Conservation (phyloP, 2,888 invertebrate species). For the Drosophila pseudotakahashii region DNA sequence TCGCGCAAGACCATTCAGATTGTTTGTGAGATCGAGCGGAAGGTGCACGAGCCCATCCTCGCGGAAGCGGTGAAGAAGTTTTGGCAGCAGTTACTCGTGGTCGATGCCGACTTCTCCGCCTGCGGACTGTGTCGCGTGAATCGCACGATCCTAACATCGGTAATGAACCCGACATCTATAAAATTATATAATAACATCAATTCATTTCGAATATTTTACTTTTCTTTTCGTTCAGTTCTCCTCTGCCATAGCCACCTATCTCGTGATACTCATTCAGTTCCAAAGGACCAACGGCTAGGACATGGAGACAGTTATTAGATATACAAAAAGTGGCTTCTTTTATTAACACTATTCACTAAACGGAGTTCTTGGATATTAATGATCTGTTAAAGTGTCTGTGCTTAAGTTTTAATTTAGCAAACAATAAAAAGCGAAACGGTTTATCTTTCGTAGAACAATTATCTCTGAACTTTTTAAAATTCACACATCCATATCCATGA, state of each 20-base stretch:
- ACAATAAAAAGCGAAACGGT: conserved; percentile 36
- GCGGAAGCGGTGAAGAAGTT: conserved; percentile 83
- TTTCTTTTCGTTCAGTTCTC: conserved; percentile 82
- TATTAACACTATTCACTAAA: conserved; percentile 46
- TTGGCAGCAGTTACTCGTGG: conserved; percentile 83
- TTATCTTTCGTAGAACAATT: conserved; percentile 1
- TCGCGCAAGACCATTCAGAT: conserved; percentile 84
- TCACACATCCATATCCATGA: conserved; percentile 8
- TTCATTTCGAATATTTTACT: neutral
- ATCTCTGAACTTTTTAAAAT: neutral
- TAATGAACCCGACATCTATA: conserved; percentile 65
- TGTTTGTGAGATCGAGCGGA: conserved; percentile 84
- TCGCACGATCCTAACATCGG: conserved; percentile 86
- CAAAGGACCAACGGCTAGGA: conserved; percentile 85
- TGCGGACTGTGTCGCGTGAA: conserved; percentile 86
- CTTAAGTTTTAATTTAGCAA: conserved; percentile 33
- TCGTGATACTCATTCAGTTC: conserved; percentile 86
- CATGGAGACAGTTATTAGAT: neutral
- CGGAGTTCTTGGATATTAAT: conserved; percentile 33
- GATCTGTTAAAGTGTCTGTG: conserved; percentile 29
- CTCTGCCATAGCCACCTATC: conserved; percentile 86
- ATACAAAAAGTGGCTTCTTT: conserved; percentile 56
- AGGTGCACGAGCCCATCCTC: conserved; percentile 76
- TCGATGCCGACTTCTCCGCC: conserved; percentile 84
- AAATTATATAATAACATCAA: neutral